Percentiles rank a stretch among this genome's conserved stretches.
phyloP scores from a whole-genome alignment of 2,113 vertebrate species.

The Prinia subflava region DNA sequence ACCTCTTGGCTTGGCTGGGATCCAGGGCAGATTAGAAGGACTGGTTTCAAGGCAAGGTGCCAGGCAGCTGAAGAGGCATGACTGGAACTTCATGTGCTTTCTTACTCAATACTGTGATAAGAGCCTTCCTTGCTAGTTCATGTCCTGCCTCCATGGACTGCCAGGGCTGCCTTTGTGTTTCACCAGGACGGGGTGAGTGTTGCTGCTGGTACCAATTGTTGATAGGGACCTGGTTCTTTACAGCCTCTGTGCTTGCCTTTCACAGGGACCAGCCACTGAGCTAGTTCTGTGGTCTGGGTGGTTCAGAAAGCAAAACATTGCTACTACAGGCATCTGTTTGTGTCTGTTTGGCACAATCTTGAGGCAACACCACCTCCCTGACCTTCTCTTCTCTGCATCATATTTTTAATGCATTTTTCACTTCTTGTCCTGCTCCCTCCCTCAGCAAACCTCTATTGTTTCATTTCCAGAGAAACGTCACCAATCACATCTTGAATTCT shows the following conservation, averaged over 20 bases:
- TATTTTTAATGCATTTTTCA: background rate
- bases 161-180: background rate
- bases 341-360: background rate
- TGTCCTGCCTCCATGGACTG: background rate
- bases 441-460: background rate
- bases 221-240: background rate
- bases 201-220: background rate
- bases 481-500: background rate
- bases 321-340: background rate
- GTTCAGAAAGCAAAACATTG: constrained; percentile 1
- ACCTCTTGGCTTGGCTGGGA: background rate
- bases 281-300: background rate
- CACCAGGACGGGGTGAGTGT: accelerated
- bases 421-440: background rate
- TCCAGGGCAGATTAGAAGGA: background rate
- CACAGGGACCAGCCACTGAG: background rate
- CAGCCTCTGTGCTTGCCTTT: background rate
- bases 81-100: background rate
- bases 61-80: background rate
- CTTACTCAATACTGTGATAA: background rate
- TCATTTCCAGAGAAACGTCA: background rate
- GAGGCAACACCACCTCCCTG: background rate
- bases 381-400: background rate
- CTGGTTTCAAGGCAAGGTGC: background rate
- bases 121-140: background rate